Base-by-base conservation (phyloP, 1,140 invertebrate species). In the Monomorium pharaonis region DNA sequence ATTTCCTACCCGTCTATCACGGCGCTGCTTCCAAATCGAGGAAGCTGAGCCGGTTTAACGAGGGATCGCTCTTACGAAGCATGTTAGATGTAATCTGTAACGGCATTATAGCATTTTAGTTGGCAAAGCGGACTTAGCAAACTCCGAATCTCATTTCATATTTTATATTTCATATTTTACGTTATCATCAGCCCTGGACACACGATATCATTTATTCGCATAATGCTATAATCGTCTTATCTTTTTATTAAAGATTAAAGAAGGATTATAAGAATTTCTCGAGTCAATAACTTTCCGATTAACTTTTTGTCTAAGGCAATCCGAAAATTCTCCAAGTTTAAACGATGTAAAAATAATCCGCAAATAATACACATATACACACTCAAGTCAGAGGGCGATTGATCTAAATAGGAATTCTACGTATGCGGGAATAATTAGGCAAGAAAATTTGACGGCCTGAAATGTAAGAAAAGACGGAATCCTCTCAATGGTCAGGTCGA, bases 381-480 rank as follows among this genome's bases (percentile, higher is more conserved):
- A 37, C 37, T 37, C 42, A 49, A 65, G 30, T 76, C 58, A 44
- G 14, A 18, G 16, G 9, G 7, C 6, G 33, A 2, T n/a, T 18
- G 21, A 27, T 42, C 7, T 10, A 49, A 7, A 16, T 51, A 83
- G 14, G 21, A n/a, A 33, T 58, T 83, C 14, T 47, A 14, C 37
- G n/a, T 44, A 47, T 4, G 42, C 42, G 81, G 5, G 21, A 30
- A 27, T 44, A 85, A 84, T 74, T 87, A 85, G 37, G 72, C 18
- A 65, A 84, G 62, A 74, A 86, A 84, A 49, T 87, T 84, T 56
- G 84, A 81, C 67, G 49, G 21, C 1, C 24, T 67, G 5, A 51
- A 86, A 88, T 74, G 86, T 86, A 84, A 78, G 89, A 85, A 88
- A 92, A 86, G 88, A 30, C 49, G 37, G 63, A 84, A 86, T 88